phyloP scores from a whole-genome alignment of 2,797 vertebrate species.

The Propithecus perrieri region DNA sequence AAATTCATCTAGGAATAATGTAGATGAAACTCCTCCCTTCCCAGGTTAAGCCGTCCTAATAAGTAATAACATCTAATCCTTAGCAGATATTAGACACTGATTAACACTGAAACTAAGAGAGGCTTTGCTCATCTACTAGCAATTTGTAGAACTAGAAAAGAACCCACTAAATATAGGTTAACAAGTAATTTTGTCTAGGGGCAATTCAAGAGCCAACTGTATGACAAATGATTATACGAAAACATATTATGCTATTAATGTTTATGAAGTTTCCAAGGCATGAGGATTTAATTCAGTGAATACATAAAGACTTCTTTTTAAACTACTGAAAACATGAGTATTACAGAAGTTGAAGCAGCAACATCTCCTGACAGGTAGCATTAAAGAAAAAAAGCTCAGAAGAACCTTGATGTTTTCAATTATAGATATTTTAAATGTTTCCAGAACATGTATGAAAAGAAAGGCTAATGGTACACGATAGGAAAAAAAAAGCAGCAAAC shows the following conservation, averaged over 20 bases:
- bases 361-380: neutral
- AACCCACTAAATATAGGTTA: neutral
- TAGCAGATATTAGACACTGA: neutral
- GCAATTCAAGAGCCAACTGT: neutral
- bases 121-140: conserved; percentile 8
- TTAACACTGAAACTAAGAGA: neutral
- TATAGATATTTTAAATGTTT: conserved; percentile 22
- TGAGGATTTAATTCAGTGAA: conserved; percentile 16
- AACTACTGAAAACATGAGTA: conserved; percentile 9
- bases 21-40: neutral
- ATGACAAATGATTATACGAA: neutral
- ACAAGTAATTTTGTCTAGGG: neutral
- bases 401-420: conserved; percentile 18
- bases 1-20: conserved; percentile 13
- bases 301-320: conserved; percentile 14
- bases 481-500: conserved; percentile 26
- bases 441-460: neutral
- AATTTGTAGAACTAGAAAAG: conserved; percentile 33
- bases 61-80: neutral
- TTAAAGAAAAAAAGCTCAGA: neutral
- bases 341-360: neutral
- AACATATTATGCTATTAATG: neutral
- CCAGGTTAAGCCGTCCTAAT: neutral
- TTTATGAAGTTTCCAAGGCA: neutral
- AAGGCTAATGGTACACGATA: neutral